Evolutionary conservation across 2,888 invertebrate genomes (phyloP).

Genomic region (Drosophila meridionalis): DNA sequence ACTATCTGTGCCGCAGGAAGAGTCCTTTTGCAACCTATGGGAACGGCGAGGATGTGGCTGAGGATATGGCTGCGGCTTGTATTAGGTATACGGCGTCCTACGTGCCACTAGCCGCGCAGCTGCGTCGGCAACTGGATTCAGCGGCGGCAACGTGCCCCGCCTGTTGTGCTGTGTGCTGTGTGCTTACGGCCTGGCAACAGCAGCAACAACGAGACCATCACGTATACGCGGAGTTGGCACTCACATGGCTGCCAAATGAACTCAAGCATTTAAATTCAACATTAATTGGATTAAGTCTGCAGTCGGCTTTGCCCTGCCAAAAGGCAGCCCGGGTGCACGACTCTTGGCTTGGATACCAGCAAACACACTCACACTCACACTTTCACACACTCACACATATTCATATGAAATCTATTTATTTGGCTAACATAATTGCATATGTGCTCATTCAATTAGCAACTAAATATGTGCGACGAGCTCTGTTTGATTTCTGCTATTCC

Average conservation of each 20-base stretch:
- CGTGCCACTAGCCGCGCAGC: slow-evolving; percentile 27
- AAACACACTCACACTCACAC: neutral
- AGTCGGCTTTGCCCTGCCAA: slow-evolving; percentile 42
- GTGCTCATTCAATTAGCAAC: slow-evolving; percentile 59
- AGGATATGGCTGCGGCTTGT: slow-evolving; percentile 13
- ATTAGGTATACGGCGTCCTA: slow-evolving; percentile 13
- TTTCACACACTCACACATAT: neutral
- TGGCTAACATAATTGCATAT: slow-evolving; percentile 49
- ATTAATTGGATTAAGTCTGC: slow-evolving; percentile 79
- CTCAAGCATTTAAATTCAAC: slow-evolving; percentile 75
- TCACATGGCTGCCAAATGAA: slow-evolving; percentile 54
- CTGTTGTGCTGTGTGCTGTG: neutral
- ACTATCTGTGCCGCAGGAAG: slow-evolving; percentile 60
- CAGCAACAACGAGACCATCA: neutral
- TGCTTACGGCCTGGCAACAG: slow-evolving; percentile 3
- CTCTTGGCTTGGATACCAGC: slow-evolving; percentile 6
- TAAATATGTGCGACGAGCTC: slow-evolving; percentile 20
- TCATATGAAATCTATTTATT: slow-evolving; percentile 38
- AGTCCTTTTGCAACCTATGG: slow-evolving; percentile 35
- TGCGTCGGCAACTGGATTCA: slow-evolving; percentile 25
- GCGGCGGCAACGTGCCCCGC: slow-evolving; percentile 1
- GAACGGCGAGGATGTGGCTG: slow-evolving; percentile 1
- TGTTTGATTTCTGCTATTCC: slow-evolving; percentile 8
- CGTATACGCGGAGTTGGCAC: slow-evolving; percentile 17
- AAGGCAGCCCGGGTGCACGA: slow-evolving; percentile 7